A percentile compares a stretch with the other conserved stretches of the same genome.
phyloP scores from a whole-genome alignment of 2,113 vertebrate genomes.

The Panurus biarmicus region DNA sequence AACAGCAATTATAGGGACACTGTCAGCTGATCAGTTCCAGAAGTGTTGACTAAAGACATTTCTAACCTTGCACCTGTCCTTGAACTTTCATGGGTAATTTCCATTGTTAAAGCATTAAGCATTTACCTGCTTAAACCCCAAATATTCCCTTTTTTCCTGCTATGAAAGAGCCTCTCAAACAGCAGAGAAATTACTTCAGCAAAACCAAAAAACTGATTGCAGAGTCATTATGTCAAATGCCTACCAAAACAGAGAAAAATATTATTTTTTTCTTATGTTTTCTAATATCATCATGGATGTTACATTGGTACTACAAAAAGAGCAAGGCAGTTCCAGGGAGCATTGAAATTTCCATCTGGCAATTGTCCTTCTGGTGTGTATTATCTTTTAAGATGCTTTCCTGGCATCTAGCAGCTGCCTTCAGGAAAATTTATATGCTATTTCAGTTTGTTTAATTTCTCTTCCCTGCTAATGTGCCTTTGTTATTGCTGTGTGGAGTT shows the following conservation, averaged over 20 bases:
- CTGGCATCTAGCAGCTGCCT: not conserved
- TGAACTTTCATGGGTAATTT: not conserved
- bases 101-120: not conserved
- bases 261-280: not conserved
- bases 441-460: constrained; percentile 16
- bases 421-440: not conserved
- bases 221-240: not conserved
- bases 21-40: not conserved
- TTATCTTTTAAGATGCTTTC: not conserved
- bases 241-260: not conserved
- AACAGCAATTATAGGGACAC: not conserved
- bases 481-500: not conserved
- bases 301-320: accelerated
- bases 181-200: not conserved
- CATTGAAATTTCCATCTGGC: not conserved
- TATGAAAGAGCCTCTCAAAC: not conserved
- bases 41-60: not conserved
- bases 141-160: not conserved
- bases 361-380: not conserved
- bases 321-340: not conserved
- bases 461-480: not conserved
- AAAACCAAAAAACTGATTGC: not conserved
- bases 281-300: not conserved
- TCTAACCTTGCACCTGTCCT: not conserved
- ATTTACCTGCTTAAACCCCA: not conserved